Evolutionary conservation across 1,140 invertebrate species (phyloP).

Genomic region (Neotoxoptera formosana): DNA sequence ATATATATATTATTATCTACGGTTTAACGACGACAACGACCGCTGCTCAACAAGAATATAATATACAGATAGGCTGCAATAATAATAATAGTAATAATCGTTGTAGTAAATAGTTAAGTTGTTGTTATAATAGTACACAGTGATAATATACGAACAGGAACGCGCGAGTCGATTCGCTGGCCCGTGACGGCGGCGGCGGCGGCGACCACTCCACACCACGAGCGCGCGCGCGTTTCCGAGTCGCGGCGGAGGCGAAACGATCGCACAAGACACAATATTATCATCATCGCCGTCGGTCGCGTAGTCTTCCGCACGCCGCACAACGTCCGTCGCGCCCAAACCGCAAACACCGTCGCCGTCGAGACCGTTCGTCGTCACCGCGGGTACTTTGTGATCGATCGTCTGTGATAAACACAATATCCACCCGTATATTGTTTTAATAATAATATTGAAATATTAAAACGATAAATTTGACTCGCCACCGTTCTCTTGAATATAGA

Average conservation of each 20-base stretch:
- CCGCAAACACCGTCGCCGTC: slow-evolving; percentile 31
- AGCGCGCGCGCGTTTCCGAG: neutral
- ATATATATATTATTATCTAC: neutral
- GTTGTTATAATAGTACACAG: no score
- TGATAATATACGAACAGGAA: neutral
- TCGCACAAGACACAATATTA: neutral
- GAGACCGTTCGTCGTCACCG: neutral
- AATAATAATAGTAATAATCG: neutral
- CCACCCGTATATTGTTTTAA: no score
- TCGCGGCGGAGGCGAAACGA: neutral
- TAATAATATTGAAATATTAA: no score
- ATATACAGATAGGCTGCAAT: no score
- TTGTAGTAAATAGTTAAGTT: neutral
- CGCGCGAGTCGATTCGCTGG: slow-evolving; percentile 37
- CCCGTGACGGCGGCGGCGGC: slow-evolving; percentile 28
- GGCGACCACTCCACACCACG: neutral
- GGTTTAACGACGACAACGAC: neutral
- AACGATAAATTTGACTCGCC: neutral
- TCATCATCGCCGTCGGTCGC: slow-evolving; percentile 28
- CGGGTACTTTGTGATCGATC: neutral
- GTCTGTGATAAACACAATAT: neutral
- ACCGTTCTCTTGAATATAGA: neutral
- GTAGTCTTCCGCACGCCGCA: slow-evolving; percentile 44
- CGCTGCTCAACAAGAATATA: no score
- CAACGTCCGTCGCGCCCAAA: slow-evolving; percentile 48